Conservation (phyloP, 2,113 vertebrate species). For the Mirza zaza region DNA sequence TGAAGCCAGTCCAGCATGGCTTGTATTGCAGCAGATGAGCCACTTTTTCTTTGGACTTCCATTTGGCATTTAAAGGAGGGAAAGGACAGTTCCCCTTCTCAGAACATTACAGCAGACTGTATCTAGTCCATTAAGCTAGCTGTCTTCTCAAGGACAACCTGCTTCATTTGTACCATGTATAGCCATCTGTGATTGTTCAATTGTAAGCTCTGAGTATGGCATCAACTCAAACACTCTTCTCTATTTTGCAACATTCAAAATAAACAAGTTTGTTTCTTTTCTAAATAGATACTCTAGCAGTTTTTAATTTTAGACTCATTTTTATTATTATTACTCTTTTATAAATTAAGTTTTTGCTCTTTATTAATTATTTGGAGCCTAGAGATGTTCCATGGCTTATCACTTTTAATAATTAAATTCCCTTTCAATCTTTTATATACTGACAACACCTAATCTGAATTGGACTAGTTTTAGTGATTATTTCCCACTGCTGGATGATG, state of each 20-base stretch:
- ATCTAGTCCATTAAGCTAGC: neutral
- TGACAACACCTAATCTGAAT: neutral
- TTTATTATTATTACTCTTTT: neutral
- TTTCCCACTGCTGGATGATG: neutral
- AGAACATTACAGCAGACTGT: neutral
- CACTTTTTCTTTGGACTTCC: neutral
- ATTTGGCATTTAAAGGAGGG: neutral
- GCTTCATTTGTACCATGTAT: no score
- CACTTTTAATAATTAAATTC: neutral
- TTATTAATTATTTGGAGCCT: neutral
- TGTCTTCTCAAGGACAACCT: neutral
- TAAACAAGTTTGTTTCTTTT: neutral
- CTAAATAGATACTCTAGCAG: neutral
- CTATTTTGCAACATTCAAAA: neutral
- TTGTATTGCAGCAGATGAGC: neutral
- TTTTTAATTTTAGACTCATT: neutral
- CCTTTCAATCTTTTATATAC: neutral
- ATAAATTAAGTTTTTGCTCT: neutral
- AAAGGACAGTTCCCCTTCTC: neutral
- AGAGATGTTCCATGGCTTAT: neutral
- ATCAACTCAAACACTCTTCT: neutral
- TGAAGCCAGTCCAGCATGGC: neutral
- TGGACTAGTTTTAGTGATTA: neutral
- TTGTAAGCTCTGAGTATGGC: no score
- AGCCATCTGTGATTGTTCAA: neutral